phyloP scores from a whole-genome alignment of 2,797 vertebrate species.

The Clarias fuscus region DNA sequence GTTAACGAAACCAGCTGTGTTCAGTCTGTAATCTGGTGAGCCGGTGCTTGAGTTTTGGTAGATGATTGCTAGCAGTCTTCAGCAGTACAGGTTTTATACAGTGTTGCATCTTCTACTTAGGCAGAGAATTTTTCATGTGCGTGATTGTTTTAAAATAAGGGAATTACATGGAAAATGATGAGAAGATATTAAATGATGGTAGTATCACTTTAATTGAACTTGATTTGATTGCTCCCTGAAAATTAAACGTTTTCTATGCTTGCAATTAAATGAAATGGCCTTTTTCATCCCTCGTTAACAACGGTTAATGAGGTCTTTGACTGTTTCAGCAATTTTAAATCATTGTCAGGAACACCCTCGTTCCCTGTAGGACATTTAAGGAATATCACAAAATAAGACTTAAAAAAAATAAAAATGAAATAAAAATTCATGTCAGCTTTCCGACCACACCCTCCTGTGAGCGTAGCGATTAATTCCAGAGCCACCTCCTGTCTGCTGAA shows the following conservation, averaged over 20 bases:
- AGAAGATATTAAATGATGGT: neutral
- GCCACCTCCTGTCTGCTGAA: neutral
- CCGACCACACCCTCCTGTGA: neutral
- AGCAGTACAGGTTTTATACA: too few relatives aligned
- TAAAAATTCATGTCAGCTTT: neutral
- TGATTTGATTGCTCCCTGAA: conserved; percentile 17
- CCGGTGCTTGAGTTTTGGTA: too few relatives aligned
- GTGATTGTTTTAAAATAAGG: neutral
- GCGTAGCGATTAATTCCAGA: conserved; percentile 8
- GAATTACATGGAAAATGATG: neutral
- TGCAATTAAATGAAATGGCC: conserved; percentile 32
- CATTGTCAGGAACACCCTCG: conserved; percentile 30
- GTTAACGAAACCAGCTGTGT: too few relatives aligned
- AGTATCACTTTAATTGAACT: conserved; percentile 10
- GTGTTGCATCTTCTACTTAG: too few relatives aligned
- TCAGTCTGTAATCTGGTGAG: too few relatives aligned
- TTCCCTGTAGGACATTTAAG: conserved; percentile 18
- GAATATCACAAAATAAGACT: neutral
- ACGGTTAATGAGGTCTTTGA: conserved; percentile 34
- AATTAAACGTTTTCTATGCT: conserved; percentile 14
- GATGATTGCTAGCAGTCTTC: too few relatives aligned
- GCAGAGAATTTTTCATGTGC: too few relatives aligned
- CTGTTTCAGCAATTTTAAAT: conserved; percentile 40
- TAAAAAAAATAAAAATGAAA: neutral
- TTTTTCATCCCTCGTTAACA: conserved; percentile 23